These are phyloP conservation scores for Cebidichthys violaceus DNA, from an alignment of 2,113 vertebrate species.

Conservation along the genomic window DNA sequence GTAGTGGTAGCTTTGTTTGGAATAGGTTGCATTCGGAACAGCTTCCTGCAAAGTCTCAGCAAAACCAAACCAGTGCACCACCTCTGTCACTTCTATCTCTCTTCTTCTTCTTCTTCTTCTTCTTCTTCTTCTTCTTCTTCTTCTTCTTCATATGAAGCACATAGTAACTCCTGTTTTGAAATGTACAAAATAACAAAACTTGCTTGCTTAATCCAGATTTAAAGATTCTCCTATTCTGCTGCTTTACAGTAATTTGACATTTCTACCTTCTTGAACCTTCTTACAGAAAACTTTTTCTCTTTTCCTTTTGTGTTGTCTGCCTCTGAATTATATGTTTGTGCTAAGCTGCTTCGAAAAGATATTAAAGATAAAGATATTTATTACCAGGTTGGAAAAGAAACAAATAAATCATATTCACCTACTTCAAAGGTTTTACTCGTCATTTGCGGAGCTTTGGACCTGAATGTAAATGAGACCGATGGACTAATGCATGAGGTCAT, in stretches of 20 bases:
- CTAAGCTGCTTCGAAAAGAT: neutral
- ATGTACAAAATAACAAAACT: neutral
- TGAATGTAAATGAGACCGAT: conserved; percentile 93
- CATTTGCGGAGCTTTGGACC: conserved; percentile 86
- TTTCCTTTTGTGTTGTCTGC: too few species aligned
- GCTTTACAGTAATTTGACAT: neutral
- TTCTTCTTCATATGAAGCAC: neutral
- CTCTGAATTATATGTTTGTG: neutral
- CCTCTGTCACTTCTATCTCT: too few species aligned
- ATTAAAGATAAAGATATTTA: neutral
- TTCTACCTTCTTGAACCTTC: neutral
- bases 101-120: too few species aligned
- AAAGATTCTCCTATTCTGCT: neutral
- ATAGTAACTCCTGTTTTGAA: neutral
- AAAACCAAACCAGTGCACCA: neutral
- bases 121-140: too few species aligned
- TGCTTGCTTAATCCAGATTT: neutral
- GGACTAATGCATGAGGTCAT: conserved; percentile 63
- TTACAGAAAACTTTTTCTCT: neutral
- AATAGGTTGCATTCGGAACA: neutral
- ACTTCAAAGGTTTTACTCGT: conserved; percentile 71
- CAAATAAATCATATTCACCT: conserved; percentile 64
- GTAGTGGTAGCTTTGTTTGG: neutral
- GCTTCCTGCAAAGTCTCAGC: neutral
- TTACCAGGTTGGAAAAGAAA: conserved; percentile 32